phyloP scores from a whole-genome alignment of 64 coral and sea anemone genomes.

The Trachythela sp. region DNA sequence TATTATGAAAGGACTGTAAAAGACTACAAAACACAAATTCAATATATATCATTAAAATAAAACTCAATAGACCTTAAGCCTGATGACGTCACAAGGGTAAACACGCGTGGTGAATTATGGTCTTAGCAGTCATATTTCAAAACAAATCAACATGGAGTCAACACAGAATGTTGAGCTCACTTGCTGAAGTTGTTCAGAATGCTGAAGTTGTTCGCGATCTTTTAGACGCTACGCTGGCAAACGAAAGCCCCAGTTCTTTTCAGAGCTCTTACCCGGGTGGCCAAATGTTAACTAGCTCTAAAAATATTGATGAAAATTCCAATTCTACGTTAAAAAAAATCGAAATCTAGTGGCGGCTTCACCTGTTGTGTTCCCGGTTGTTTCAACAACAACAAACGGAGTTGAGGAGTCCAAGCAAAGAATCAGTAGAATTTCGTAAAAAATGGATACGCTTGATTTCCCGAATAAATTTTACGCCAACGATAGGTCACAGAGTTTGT shows the following conservation, averaged over 20 bases:
- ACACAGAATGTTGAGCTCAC: not conserved
- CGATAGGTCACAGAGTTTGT: constrained; percentile 43
- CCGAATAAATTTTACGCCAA: constrained; percentile 37
- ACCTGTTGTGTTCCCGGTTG: constrained; percentile 46
- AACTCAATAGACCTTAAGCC: not conserved
- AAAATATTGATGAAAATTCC: not conserved
- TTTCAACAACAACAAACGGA: constrained; percentile 44
- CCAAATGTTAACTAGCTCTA: not conserved
- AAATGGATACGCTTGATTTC: constrained; percentile 45
- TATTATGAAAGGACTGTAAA: no score
- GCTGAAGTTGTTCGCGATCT: not conserved
- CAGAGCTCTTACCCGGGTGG: not conserved
- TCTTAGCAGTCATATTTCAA: not conserved
- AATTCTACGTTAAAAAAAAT: not conserved
- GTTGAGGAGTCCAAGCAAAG: constrained; percentile 35
- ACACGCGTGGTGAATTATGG: not conserved
- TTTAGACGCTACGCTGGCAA: not conserved
- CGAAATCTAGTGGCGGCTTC: constrained; percentile 15
- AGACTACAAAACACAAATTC: no score
- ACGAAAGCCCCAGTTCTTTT: not conserved
- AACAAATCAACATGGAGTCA: constrained; percentile 3
- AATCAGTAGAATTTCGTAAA: constrained; percentile 36
- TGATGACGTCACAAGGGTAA: constrained; percentile 7
- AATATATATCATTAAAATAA: no score
- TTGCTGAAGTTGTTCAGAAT: no score